phyloP scores from a whole-genome alignment of 2,797 vertebrate genomes.

The Phylloscopus collybita region DNA sequence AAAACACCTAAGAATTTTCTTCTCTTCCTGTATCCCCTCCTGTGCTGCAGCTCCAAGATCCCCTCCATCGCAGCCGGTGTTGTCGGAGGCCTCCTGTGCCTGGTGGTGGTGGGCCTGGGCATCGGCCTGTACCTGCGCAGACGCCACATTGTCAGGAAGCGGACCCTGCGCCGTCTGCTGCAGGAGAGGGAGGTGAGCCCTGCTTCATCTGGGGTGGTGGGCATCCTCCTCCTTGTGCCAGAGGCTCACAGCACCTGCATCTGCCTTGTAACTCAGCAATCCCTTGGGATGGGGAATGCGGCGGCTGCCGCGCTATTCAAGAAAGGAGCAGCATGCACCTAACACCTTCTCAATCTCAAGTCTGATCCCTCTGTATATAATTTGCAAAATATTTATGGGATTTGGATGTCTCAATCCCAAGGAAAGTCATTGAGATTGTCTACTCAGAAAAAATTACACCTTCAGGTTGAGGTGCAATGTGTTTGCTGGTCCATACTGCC shows the following conservation, averaged over 20 bases:
- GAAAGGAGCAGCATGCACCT: fast-evolving
- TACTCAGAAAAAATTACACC: fast-evolving
- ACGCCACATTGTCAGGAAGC: slow-evolving; percentile 91
- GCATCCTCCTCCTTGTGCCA: fast-evolving
- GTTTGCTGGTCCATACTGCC: background rate
- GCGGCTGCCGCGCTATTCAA: fast-evolving
- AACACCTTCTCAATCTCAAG: background rate
- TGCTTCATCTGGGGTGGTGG: fast-evolving
- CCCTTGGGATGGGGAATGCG: fast-evolving
- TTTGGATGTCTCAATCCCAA: background rate
- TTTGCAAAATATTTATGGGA: background rate
- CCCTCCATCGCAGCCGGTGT: slow-evolving; percentile 89
- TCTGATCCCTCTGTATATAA: background rate
- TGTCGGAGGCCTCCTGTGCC: slow-evolving; percentile 87
- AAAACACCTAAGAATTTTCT: background rate
- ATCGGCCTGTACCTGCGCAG: slow-evolving; percentile 89
- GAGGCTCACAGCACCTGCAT: background rate
- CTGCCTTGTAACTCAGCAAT: background rate
- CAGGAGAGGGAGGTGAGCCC: slow-evolving; percentile 89
- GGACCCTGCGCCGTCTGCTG: slow-evolving; percentile 90
- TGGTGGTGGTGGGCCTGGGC: slow-evolving; percentile 83
- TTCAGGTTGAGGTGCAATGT: background rate
- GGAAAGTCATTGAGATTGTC: background rate
- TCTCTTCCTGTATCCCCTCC: background rate
- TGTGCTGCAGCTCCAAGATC: slow-evolving; percentile 79